A percentile compares a stretch with the other conserved stretches of the same genome.
These are phyloP conservation scores for Momotus momota DNA, from an alignment of 2,797 vertebrate genomes.

Conservation along the genomic window DNA sequence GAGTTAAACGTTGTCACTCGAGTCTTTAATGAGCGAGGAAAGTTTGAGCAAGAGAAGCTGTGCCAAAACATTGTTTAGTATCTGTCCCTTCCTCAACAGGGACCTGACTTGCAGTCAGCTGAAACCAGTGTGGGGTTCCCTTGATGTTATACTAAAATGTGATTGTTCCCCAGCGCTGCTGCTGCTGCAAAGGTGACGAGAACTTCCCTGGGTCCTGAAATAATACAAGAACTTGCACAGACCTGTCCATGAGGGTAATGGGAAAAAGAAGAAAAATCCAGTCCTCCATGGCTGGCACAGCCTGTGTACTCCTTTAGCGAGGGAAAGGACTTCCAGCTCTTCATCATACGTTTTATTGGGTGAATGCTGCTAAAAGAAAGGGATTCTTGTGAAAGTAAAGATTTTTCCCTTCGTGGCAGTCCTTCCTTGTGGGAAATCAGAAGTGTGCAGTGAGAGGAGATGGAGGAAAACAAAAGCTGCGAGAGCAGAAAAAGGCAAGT, in stretches of 20 bases:
- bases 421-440: neutral
- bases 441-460: neutral
- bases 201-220: neutral
- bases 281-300: neutral
- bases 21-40: neutral
- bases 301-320: rapidly evolving
- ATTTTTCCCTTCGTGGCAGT: neutral
- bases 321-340: neutral
- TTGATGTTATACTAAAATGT: neutral
- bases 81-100: neutral
- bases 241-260: neutral
- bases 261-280: neutral
- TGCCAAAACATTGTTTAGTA: neutral
- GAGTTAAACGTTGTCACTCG: neutral
- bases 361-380: neutral
- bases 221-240: neutral
- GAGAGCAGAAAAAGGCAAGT: neutral
- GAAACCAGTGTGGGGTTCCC: neutral
- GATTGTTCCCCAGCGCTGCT: neutral
- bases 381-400: neutral
- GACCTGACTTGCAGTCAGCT: neutral
- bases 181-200: neutral
- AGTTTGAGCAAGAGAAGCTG: neutral
- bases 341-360: neutral
- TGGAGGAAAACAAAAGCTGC: neutral